These are phyloP conservation scores for Acholoe squamosa DNA, from an alignment of 2,888 invertebrate species.

Conservation along the genomic window DNA sequence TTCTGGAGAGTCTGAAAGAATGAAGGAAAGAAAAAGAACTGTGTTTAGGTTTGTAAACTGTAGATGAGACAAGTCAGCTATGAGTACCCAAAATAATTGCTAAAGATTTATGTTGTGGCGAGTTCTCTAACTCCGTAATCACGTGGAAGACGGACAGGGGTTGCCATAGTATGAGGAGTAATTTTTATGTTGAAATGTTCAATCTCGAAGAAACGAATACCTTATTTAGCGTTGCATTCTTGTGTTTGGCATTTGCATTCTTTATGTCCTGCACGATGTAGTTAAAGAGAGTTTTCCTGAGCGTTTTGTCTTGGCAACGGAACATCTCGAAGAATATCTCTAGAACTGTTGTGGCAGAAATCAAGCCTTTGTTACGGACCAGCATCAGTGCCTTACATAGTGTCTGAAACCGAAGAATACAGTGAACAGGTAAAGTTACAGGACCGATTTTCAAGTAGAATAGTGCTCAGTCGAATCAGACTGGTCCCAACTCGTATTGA, in stretches of 20 bases:
- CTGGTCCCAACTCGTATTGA: too few species aligned
- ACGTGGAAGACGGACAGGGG: too few species aligned
- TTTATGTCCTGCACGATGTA: conserved; percentile 98
- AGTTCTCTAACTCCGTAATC: too few species aligned
- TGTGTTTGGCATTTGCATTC: conserved; percentile 95
- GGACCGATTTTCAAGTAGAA: too few species aligned
- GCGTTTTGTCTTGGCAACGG: conserved; percentile 93
- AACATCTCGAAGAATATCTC: conserved; percentile 95
- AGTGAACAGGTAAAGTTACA: too few species aligned
- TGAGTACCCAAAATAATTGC: too few species aligned
- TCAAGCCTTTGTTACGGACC: conserved; percentile 94
- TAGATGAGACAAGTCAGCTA: too few species aligned
- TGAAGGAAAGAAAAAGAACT: conserved; percentile 50
- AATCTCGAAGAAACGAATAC: conserved; percentile 72
- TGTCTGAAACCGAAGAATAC: conserved; percentile 84
- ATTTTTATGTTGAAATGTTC: too few species aligned
- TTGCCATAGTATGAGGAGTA: too few species aligned
- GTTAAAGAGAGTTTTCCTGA: conserved; percentile 93
- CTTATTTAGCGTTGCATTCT: conserved; percentile 94
- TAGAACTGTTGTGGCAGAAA: conserved; percentile 93
- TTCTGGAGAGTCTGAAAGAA: conserved; percentile 90
- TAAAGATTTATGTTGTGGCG: too few species aligned
- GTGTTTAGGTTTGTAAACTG: too few species aligned
- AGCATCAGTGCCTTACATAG: conserved; percentile 96
- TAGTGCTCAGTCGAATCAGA: too few species aligned